Percentiles rank a stretch among this genome's conserved stretches.
These are phyloP conservation scores for Hippocampus comes DNA, from an alignment of 2,113 vertebrate genomes.

Conservation along the genomic window DNA sequence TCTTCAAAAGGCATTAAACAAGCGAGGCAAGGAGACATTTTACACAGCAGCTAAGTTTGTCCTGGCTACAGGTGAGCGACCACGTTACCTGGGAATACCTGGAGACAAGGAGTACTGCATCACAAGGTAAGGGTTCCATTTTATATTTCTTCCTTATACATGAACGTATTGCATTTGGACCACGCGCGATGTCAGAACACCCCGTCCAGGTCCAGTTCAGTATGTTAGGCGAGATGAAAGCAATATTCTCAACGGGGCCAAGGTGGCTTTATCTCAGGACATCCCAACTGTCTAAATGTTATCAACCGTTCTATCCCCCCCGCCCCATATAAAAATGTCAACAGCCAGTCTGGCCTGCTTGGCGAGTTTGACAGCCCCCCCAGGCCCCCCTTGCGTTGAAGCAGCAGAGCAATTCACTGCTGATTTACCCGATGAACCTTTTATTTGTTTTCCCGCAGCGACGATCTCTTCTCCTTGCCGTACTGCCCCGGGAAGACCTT, in stretches of 20 bases:
- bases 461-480: constrained; percentile 91
- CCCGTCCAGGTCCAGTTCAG: not conserved
- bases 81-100: constrained; percentile 84
- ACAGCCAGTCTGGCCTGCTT: not conserved
- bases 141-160: not conserved
- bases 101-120: constrained; percentile 93
- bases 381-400: not conserved
- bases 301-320: not conserved
- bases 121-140: constrained; percentile 80
- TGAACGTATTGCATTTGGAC: not conserved
- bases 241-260: not conserved
- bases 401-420: not conserved
- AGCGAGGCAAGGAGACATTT: constrained; percentile 84
- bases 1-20: constrained; percentile 79
- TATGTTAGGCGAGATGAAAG: not conserved
- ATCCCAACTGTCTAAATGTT: constrained; percentile 14
- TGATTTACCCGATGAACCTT: not conserved
- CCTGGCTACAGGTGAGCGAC: constrained; percentile 89
- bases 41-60: constrained; percentile 85
- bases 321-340: not conserved
- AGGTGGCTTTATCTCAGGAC: not conserved
- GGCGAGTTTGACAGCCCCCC: not conserved
- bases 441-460: constrained; percentile 66
- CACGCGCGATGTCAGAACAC: not conserved
- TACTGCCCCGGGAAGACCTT: constrained; percentile 93